Conservation (phyloP, 2,888 invertebrate species). For the Anoncus sp. region DNA sequence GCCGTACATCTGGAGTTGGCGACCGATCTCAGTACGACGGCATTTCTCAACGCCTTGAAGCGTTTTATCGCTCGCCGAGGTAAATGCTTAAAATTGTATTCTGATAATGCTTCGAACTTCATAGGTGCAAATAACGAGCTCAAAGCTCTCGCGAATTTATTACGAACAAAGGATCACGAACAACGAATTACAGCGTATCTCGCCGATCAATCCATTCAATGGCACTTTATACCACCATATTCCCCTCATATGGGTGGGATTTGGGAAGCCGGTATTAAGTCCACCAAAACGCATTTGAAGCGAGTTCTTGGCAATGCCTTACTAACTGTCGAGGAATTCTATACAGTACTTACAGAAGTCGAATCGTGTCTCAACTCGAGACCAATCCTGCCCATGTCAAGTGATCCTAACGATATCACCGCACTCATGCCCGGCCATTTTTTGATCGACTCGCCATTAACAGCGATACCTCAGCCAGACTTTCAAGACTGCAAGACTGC, state of each 20-base stretch:
- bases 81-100: constrained; percentile 43
- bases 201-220: constrained; percentile 20
- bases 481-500: not conserved
- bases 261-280: constrained; percentile 71
- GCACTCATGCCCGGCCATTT: constrained; percentile 74
- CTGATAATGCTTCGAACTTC: constrained; percentile 63
- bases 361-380: constrained; percentile 64
- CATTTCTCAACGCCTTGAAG: constrained; percentile 53
- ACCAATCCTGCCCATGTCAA: constrained; percentile 59
- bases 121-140: constrained; percentile 57
- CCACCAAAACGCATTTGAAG: constrained; percentile 67
- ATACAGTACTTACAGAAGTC: constrained; percentile 63
- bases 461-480: constrained; percentile 14
- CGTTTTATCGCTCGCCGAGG: constrained; percentile 59
- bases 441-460: constrained; percentile 68
- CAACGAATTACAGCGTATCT: not conserved
- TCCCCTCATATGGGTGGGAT: constrained; percentile 64
- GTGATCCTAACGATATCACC: constrained; percentile 58
- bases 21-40: constrained; percentile 50
- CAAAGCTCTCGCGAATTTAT: constrained; percentile 49
- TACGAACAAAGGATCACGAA: no score
- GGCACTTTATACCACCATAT: constrained; percentile 60
- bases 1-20: constrained; percentile 60
- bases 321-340: constrained; percentile 67
- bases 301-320: constrained; percentile 37